These are phyloP conservation scores for Oreohelix idahoensis DNA, from an alignment of 1,140 invertebrate genomes.

Conservation along the genomic window DNA sequence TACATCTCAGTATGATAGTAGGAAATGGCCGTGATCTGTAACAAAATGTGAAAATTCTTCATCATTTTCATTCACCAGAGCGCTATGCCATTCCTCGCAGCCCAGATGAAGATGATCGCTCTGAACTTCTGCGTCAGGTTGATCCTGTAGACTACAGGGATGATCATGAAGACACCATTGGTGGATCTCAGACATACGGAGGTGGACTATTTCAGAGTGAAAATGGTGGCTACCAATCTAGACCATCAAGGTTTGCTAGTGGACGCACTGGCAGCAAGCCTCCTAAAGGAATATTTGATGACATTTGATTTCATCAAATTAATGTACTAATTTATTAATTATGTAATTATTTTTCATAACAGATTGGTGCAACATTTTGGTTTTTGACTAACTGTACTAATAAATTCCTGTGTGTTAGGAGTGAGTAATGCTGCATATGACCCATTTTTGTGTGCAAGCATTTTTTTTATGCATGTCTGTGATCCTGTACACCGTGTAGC, in stretches of 20 bases:
- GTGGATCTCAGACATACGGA: background rate
- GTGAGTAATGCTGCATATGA: no score
- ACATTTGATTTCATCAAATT: constrained; percentile 77
- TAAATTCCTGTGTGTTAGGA: no score
- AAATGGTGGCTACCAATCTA: constrained; percentile 54
- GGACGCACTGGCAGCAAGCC: constrained; percentile 70
- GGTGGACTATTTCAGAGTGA: constrained; percentile 30
- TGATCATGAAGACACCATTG: constrained; percentile 49
- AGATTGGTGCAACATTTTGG: no score
- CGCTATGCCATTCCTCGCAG: constrained; percentile 59
- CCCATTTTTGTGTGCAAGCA: no score
- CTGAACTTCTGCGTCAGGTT: constrained; percentile 78
- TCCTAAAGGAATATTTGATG: constrained; percentile 87
- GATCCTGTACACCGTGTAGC: no score
- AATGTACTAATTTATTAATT: no score
- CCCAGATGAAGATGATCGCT: constrained; percentile 77
- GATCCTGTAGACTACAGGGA: constrained; percentile 79
- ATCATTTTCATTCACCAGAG: constrained; percentile 39
- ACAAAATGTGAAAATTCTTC: no score
- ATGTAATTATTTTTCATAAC: no score
- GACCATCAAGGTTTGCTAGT: constrained; percentile 29
- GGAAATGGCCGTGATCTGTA: no score
- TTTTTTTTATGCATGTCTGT: no score
- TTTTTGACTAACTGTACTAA: no score
- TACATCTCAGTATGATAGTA: no score